These are phyloP conservation scores for Ceratothoa steindachneri DNA, from an alignment of 2,888 invertebrate genomes.

Conservation along the genomic window DNA sequence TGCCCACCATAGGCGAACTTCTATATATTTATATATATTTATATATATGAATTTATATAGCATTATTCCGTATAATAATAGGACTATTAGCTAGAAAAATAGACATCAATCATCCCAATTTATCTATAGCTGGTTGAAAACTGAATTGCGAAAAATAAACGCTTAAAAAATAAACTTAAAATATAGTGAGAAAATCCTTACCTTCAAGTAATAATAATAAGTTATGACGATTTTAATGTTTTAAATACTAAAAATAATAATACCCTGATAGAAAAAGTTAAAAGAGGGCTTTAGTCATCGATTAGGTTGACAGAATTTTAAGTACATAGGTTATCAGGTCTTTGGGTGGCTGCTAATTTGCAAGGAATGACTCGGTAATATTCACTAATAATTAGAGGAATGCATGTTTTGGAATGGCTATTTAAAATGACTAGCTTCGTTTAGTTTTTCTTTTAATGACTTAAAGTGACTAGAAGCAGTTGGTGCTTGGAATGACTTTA, in stretches of 20 bases:
- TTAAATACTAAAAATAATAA: background rate
- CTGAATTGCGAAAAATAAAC: too few relatives aligned
- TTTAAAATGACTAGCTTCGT: background rate
- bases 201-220: too few relatives aligned
- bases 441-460: background rate
- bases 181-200: too few relatives aligned
- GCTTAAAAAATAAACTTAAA: too few relatives aligned
- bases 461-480: background rate
- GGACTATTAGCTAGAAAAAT: conserved; percentile 11
- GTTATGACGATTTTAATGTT: too few relatives aligned
- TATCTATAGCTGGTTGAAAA: background rate
- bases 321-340: background rate
- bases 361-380: background rate
- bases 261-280: too few relatives aligned
- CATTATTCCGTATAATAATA: background rate
- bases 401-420: background rate
- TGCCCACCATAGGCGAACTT: conserved; percentile 6
- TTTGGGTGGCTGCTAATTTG: background rate
- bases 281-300: background rate
- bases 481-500: background rate
- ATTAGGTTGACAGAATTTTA: background rate
- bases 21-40: conserved; percentile 1
- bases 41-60: conserved; percentile 9
- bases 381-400: too few relatives aligned
- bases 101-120: conserved; percentile 1